These are phyloP conservation scores for Macroglossus sobrinus DNA, from an alignment of 2,113 vertebrate genomes.

Conservation along the genomic window DNA sequence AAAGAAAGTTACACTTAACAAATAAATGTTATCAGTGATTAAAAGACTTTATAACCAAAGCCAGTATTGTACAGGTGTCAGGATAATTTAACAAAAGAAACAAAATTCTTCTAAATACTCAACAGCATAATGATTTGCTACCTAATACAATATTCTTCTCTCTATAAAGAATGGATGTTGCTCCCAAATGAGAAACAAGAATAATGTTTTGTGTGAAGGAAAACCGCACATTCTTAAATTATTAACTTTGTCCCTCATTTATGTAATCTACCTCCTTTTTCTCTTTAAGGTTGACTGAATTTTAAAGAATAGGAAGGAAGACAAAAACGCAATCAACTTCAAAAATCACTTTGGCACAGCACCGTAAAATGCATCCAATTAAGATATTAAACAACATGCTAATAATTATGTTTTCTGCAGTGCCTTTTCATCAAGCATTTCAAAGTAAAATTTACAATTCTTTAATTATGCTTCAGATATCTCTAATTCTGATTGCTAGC, in stretches of 20 bases:
- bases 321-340: conserved; percentile 65
- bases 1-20: conserved; percentile 46
- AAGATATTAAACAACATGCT: conserved; percentile 68
- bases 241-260: conserved; percentile 64
- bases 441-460: conserved; percentile 59
- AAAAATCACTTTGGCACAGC: conserved; percentile 62
- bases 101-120: not conserved
- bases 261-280: conserved; percentile 54
- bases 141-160: conserved; percentile 40
- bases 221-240: conserved; percentile 68
- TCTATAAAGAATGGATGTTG: not conserved
- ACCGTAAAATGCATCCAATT: conserved; percentile 65
- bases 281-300: conserved; percentile 49
- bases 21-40: conserved; percentile 61
- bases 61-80: conserved; percentile 41
- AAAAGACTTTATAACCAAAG: conserved; percentile 68
- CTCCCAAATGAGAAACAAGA: conserved; percentile 35
- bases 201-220: conserved; percentile 32
- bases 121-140: conserved; percentile 53
- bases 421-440: conserved; percentile 69
- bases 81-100: conserved; percentile 47
- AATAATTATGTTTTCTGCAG: conserved; percentile 67
- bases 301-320: conserved; percentile 59
- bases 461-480: conserved; percentile 33
- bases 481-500: conserved; percentile 30